Evolutionary conservation across 2,797 vertebrate species (phyloP).

Genomic region (Xiphophorus birchmanni): DNA sequence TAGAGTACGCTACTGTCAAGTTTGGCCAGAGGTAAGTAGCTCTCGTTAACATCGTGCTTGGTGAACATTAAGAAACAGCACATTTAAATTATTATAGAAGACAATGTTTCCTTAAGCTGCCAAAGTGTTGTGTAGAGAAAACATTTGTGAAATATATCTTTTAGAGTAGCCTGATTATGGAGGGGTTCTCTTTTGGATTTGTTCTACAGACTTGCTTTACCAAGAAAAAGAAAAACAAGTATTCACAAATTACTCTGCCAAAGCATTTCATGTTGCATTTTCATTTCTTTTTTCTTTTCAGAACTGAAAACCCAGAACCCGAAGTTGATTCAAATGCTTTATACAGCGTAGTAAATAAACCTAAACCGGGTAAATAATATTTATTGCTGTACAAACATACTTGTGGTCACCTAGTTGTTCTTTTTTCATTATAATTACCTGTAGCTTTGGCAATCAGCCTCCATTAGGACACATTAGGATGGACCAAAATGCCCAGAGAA

Average conservation of each 20-base stretch:
- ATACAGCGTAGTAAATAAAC: conserved; percentile 29
- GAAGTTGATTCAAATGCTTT: background rate
- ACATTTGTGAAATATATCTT: background rate
- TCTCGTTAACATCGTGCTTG: background rate
- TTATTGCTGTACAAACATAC: background rate
- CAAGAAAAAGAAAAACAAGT: background rate
- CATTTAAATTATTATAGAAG: background rate
- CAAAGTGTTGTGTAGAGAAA: background rate
- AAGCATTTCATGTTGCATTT: background rate
- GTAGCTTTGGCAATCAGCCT: background rate
- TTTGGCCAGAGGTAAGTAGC: conserved; percentile 8
- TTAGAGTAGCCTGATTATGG: background rate
- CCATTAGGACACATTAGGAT: background rate
- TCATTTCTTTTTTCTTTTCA: background rate
- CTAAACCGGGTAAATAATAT: background rate
- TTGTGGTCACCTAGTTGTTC: background rate
- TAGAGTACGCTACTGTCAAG: conserved; percentile 30
- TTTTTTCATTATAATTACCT: background rate
- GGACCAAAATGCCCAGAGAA: background rate
- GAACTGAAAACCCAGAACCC: background rate
- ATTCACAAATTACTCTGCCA: too few species aligned
- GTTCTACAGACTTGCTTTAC: background rate
- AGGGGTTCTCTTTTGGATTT: too few species aligned
- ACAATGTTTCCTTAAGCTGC: background rate
- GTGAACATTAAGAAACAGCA: background rate